These are phyloP conservation scores for Paralvinella palmiformis DNA, from an alignment of 1,140 invertebrate species.

Conservation along the genomic window DNA sequence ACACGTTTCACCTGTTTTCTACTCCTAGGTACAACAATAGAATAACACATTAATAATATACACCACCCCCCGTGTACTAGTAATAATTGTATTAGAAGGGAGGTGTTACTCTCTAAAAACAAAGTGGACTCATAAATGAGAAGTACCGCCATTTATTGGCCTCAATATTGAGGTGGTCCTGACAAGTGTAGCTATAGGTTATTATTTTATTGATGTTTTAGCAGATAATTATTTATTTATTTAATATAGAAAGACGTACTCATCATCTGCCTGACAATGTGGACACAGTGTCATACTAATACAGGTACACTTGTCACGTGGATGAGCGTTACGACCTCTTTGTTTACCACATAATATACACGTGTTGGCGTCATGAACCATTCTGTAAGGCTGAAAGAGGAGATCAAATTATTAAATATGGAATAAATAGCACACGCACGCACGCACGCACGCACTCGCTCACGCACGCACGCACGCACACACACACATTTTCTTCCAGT, in stretches of 20 bases:
- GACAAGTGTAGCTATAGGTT: no score
- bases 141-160: no score
- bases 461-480: not conserved
- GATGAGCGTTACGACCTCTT: slow-evolving; percentile 39
- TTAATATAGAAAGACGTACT: no score
- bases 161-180: no score
- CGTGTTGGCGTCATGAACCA: slow-evolving; percentile 39
- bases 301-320: slow-evolving; percentile 45
- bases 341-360: slow-evolving; percentile 48
- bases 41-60: no score
- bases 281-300: slow-evolving; percentile 43
- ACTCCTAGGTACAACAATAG: no score
- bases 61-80: no score
- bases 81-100: no score
- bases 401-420: not conserved
- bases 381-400: slow-evolving; percentile 40
- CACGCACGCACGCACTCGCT: not conserved
- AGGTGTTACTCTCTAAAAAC: no score
- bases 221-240: no score
- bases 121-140: no score
- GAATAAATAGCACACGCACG: not conserved
- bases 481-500: not conserved
- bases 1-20: slow-evolving; percentile 26
- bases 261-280: slow-evolving; percentile 39
- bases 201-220: no score